Base-by-base conservation (phyloP, 2,888 invertebrate species). In the Andrena camellia region DNA sequence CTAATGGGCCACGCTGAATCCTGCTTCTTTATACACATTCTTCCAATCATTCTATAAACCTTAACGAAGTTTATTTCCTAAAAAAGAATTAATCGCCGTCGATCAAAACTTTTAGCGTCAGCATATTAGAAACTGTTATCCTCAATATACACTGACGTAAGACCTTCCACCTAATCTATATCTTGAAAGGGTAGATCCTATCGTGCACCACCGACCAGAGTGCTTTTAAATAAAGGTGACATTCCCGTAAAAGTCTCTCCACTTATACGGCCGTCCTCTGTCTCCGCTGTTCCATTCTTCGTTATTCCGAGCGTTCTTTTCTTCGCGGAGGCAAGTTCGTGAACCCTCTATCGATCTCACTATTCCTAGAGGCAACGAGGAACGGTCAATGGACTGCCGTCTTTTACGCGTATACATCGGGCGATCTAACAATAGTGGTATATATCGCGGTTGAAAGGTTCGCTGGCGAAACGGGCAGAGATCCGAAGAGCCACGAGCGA, bases 1-100 rank as follows among this genome's bases (percentile, higher is more conserved):
- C 93, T 93, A 93, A 91, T 91, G 90, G 92, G 91, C 90, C 92
- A 10, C 8, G 20, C 8, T 52, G 52, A n/a, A 8, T 20, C 20
- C 3, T 20, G 20, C 20, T 52, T 52, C 52, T 6, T 52, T 20
- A 20, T 8, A 52, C 42, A 42, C 42, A 17, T 42, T 42, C 17
- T 42, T 42, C 42, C 17, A 17, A 0, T 42, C 17, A 42, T 42
- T 42, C 17, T 17, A 17, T 17, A 42, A 17, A 42, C 42, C 3
- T 17, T 17, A 42, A 42, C 4, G 17, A 17, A 42, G 42, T 42
- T 0, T 17, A 17, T 13, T 42, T 17, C 17, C 17, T 17, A 42
- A 17, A 42, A 42, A 42, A 42, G 0, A 17, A 17, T 42, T 42
- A 42, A 42, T 42, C 42, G 17, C 1, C 13, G 17, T 42, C 4